Percentiles rank a stretch among this genome's conserved stretches.
These are phyloP conservation scores for Megalurothrips usitatus DNA, from an alignment of 2,888 invertebrate genomes.

Conservation along the genomic window DNA sequence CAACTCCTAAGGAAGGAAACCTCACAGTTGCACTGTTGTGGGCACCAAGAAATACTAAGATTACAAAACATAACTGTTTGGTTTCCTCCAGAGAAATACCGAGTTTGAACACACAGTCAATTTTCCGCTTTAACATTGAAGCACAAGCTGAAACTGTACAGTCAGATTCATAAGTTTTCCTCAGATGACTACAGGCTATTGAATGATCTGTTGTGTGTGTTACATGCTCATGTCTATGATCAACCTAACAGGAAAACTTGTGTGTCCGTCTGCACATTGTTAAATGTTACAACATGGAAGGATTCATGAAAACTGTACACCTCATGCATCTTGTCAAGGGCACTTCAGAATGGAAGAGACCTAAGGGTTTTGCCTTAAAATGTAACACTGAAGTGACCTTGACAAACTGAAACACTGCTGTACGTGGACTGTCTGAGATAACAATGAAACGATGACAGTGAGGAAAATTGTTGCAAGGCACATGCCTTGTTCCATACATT, in stretches of 20 bases:
- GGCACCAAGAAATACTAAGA: too few species aligned
- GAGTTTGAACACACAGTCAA: background rate
- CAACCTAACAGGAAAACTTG: constrained; percentile 5
- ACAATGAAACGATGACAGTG: constrained; percentile 14
- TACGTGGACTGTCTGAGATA: constrained; percentile 5
- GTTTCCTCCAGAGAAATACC: background rate
- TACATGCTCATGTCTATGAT: background rate
- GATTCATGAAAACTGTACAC: background rate
- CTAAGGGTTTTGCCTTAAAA: too few species aligned
- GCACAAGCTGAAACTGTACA: background rate
- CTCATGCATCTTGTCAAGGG: background rate
- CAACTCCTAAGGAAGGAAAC: background rate
- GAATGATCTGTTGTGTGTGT: background rate
- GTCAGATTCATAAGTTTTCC: constrained; percentile 25
- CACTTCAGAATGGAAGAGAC: background rate
- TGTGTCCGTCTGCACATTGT: constrained; percentile 13
- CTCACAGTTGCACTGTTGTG: constrained; percentile 9
- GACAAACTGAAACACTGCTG: constrained; percentile 6
- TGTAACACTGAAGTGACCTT: background rate
- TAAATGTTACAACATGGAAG: constrained; percentile 9
- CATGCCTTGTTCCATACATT: constrained; percentile 1
- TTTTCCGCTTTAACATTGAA: background rate
- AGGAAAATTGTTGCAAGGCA: background rate
- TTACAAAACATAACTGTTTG: background rate
- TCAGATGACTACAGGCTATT: background rate